Percentiles rank a stretch among this genome's conserved stretches.
These are phyloP conservation scores for Phoxinus phoxinus DNA, from an alignment of 2,113 vertebrate genomes.

Conservation along the genomic window DNA sequence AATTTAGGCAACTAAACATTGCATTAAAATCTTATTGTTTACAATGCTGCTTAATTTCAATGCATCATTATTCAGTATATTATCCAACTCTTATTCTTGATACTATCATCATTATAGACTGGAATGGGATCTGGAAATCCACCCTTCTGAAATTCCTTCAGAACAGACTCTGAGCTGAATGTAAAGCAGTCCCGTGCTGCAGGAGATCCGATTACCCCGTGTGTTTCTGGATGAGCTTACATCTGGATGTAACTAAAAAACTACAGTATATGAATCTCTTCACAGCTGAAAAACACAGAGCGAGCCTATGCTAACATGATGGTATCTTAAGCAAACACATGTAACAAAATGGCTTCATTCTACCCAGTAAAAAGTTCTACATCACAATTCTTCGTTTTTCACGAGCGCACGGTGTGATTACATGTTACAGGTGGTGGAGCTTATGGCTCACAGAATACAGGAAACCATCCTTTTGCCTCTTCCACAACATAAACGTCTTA, in stretches of 20 bases:
- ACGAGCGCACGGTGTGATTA: conserved; percentile 2
- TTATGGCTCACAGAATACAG: background rate
- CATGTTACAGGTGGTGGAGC: conserved; percentile 32
- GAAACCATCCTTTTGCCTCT: conserved; percentile 23
- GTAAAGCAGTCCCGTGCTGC: conserved; percentile 18
- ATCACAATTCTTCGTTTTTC: conserved; percentile 2
- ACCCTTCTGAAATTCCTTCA: background rate
- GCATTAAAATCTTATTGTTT: too few species aligned
- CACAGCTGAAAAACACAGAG: background rate
- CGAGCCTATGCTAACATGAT: conserved; percentile 1
- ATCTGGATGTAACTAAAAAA: conserved; percentile 39
- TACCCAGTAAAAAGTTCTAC: background rate
- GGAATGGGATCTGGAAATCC: background rate
- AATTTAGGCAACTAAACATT: too few species aligned
- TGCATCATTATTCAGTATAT: background rate
- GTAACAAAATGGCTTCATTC: background rate
- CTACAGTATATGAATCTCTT: background rate
- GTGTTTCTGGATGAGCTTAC: conserved; percentile 32
- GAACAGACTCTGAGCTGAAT: conserved; percentile 22
- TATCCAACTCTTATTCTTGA: conserved; percentile 1
- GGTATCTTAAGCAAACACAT: conserved; percentile 11
- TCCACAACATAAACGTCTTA: conserved; percentile 40
- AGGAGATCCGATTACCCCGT: conserved; percentile 34
- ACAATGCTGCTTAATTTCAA: too few species aligned
- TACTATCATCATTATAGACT: background rate